Conservation (phyloP, 2,888 invertebrate genomes). For the Lasiommata megera region DNA sequence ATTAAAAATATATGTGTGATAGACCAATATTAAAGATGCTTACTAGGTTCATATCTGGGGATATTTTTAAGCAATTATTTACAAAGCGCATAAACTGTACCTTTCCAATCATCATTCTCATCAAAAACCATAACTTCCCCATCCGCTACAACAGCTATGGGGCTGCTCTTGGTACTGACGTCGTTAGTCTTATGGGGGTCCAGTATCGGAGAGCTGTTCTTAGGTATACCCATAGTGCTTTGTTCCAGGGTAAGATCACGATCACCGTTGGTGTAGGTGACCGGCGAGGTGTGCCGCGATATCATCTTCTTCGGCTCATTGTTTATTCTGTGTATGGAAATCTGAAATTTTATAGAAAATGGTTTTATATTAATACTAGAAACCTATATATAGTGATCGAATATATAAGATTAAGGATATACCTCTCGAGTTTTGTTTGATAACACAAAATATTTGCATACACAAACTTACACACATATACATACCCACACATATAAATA, state of each 20-base stretch:
- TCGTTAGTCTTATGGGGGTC: constrained; percentile 71
- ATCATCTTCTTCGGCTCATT: constrained; percentile 76
- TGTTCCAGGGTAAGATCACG: constrained; percentile 53
- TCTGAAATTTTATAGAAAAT: constrained; percentile 48
- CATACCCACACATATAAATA: too few relatives aligned
- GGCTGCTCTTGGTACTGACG: constrained; percentile 73
- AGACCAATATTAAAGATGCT: too few relatives aligned
- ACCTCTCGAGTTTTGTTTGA: too few relatives aligned
- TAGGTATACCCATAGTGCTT: constrained; percentile 68
- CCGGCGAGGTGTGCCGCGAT: constrained; percentile 71
- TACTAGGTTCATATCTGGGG: too few relatives aligned
- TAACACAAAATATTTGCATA: too few relatives aligned
- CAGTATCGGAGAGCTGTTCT: constrained; percentile 73
- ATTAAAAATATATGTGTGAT: too few relatives aligned
- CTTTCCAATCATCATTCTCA: constrained; percentile 92
- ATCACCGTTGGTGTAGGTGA: constrained; percentile 70
- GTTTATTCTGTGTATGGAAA: constrained; percentile 70
- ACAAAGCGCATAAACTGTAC: constrained; percentile 46
- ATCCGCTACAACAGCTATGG: constrained; percentile 84
- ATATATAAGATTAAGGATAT: too few relatives aligned
- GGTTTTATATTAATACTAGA: neutral
- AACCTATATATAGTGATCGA: too few relatives aligned
- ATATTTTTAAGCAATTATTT: neutral
- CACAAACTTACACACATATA: too few relatives aligned
- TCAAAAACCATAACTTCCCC: constrained; percentile 93